Evolutionary conservation across 1,140 invertebrate species (phyloP), one percentile per base, ranked within the genome.

Genomic region (Brachionus angularis): DNA sequence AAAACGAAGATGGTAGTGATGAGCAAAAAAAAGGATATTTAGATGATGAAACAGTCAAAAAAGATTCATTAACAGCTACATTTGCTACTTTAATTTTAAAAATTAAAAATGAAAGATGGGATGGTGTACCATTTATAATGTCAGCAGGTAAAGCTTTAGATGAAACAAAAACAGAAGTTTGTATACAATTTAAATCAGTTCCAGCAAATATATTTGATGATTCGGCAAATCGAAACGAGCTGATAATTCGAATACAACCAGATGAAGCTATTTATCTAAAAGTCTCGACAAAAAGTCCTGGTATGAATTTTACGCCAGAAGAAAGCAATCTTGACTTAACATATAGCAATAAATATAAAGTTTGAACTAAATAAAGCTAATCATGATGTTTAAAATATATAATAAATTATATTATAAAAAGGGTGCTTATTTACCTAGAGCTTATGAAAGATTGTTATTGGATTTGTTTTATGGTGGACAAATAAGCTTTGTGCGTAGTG

Each of bases 91-190:
- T 88, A 34, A 88, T 89, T 27, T 81, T 96, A 12, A 87, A 86
- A 75, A 96, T 99, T 50, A 90, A 96, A 73, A 99, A 98, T 82
- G 95, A 98, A 79, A 86, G 96, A 73, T 99, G 96, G 96, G 92
- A 97, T 81, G 94, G 93, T 8, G 93, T 99, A 8, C 96, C 96
- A 8, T 99, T 98, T 79, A 93, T 99, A 74, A 82, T 99, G 0
- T 64, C n/a, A 25, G 23, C n/a, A 23, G 58, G 61, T 7, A 74
- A 74, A 36, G 96, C 96, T 12, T 81, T 98, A 23, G 97, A 99
- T 83, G 96, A 99, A 82, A 85, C 93, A 21, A 98, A 98, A 84
- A 94, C 95, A 10, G 96, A 98, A 85, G 91, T 99, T 0, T 86
- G 96, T 70, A 88, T 99, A 74, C 96, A 99, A 80, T 99, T 95